Base-by-base conservation (phyloP, 2,113 vertebrate species). In the Nothoprocta pentlandii region DNA sequence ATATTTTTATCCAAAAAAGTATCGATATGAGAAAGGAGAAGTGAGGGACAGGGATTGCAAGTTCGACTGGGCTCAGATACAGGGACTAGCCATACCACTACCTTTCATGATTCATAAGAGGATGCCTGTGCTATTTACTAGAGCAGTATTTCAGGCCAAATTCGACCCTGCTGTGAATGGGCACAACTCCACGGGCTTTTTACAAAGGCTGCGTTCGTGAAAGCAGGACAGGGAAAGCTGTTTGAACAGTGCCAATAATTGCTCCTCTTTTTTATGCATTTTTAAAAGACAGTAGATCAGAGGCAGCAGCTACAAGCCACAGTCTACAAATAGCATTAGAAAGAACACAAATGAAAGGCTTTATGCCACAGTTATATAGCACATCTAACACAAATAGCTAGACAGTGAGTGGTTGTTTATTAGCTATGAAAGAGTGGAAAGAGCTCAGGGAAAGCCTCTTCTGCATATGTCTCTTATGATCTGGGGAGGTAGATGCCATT, bases 261-360 rank as follows among this genome's bases (percentile, higher is more conserved):
- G 85, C 80, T 84, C 62, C 42, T 86, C 34, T 92, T 59, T 88
- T 90, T 70, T 66, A 83, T 94, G 93, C 69, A 20, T 84, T 97
- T 93, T 96, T 92, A 92, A 94, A 92, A 90, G 90, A 91, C 80
- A 90, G 69, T 93, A 66, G 90, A 95, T 97, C 94, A 96, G 95
- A 96, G 90, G 56, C 82, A 92, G 39, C 51, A 93, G 85, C 80
- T 95, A 92, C 90, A 92, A 92, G 88, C 83, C 80, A 67, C 36
- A 61, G 66, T 79, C 94, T 94, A 90, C 85, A 95, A 96, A 94
- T 89, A 95, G 62, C 88, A 93, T 90, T 94, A 93, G 73, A 83
- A 91, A 92, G 82, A 94, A 92, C 80, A 81, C 64, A 93, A 94
- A 95, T 93, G 83, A 92, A 97, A 95, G 90, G 90, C 77, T 94